phyloP scores from a whole-genome alignment of 2,797 vertebrate genomes.

The Ctenochaetus hawaiiensis region DNA sequence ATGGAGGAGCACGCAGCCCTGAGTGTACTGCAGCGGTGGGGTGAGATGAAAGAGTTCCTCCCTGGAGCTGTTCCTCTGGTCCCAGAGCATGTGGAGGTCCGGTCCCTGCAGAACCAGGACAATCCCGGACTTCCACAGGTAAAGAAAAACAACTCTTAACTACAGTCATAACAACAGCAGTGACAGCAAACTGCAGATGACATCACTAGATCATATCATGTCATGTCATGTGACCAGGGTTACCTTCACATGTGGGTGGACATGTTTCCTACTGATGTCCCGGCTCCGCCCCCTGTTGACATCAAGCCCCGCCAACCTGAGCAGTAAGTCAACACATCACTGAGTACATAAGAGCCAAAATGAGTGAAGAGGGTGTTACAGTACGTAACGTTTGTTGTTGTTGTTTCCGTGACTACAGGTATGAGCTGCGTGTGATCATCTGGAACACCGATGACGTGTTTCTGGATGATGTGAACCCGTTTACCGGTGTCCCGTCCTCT shows the following conservation, averaged over 20 bases:
- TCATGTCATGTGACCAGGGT: conserved; percentile 82
- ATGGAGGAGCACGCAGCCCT: conserved; percentile 91
- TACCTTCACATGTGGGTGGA: conserved; percentile 97
- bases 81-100: conserved; percentile 92
- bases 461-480: conserved; percentile 93
- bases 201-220: no score
- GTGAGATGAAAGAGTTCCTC: conserved; percentile 90
- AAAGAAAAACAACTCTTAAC: neutral
- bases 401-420: conserved; percentile 79
- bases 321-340: conserved; percentile 81
- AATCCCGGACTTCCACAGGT: conserved; percentile 93
- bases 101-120: conserved; percentile 86
- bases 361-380: neutral
- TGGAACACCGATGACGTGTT: conserved; percentile 96
- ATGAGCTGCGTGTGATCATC: conserved; percentile 93
- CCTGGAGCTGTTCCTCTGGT: conserved; percentile 88
- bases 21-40: conserved; percentile 90
- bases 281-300: conserved; percentile 90
- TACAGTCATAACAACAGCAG: neutral
- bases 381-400: neutral
- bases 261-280: conserved; percentile 93
- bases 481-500: conserved; percentile 91
- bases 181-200: neutral
- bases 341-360: neutral
- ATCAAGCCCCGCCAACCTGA: conserved; percentile 93